Percentiles rank a stretch among this genome's conserved stretches.
These are phyloP conservation scores for Petromus typicus DNA, from an alignment of 2,113 vertebrate genomes.

Conservation along the genomic window DNA sequence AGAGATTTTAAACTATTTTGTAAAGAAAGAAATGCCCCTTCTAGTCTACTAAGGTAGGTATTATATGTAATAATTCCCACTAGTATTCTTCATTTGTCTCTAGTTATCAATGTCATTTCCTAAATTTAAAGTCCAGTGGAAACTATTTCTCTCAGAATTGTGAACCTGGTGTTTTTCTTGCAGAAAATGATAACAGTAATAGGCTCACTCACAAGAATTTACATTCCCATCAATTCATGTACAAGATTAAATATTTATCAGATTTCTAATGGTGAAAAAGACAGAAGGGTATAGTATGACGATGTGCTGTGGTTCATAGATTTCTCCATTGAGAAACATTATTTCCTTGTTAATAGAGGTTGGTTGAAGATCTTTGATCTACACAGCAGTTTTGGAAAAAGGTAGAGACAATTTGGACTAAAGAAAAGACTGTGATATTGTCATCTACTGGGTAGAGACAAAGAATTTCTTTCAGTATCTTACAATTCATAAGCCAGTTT, in stretches of 20 bases:
- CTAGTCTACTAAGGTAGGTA: background rate
- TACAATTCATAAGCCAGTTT: background rate
- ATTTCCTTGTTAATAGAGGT: background rate
- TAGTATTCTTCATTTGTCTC: background rate
- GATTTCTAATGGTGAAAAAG: background rate
- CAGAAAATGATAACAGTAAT: background rate
- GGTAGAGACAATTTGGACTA: background rate
- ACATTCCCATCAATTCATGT: background rate
- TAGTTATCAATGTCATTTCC: background rate
- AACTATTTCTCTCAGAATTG: background rate
- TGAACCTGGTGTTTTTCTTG: background rate
- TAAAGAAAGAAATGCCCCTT: background rate
- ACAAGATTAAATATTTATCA: background rate
- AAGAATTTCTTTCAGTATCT: background rate
- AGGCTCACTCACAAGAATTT: background rate
- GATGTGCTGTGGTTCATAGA: background rate
- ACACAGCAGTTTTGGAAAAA: background rate
- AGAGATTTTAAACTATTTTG: slow-evolving; percentile 43
- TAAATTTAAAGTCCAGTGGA: slow-evolving; percentile 20
- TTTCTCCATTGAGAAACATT: background rate
- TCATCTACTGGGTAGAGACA: background rate
- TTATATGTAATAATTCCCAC: background rate
- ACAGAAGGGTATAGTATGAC: background rate
- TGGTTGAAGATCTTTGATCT: background rate
- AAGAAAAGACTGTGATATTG: background rate